Evolutionary conservation across 2,888 invertebrate genomes (phyloP).

Genomic region (Drosophila barbarae): DNA sequence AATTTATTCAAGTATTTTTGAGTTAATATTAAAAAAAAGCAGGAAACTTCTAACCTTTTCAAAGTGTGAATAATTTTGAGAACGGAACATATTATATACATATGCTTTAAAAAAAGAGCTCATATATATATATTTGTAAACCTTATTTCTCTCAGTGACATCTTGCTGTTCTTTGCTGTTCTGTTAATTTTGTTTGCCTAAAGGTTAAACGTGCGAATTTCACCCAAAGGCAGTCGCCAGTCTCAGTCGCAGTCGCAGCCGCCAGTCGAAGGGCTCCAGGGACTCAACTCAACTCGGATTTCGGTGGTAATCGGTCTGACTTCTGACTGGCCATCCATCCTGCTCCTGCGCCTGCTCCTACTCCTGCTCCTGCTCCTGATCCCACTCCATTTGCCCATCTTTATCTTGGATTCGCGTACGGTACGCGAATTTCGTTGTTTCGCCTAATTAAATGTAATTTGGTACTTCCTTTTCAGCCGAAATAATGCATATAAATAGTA

Average conservation of each 20-base stretch:
- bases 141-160: constrained; percentile 9
- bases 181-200: constrained; percentile 63
- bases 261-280: constrained; percentile 34
- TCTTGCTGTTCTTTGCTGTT: constrained; percentile 43
- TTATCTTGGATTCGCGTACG: constrained; percentile 58
- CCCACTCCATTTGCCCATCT: constrained; percentile 31
- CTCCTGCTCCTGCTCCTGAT: constrained; percentile 34
- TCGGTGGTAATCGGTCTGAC: constrained; percentile 76
- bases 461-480: constrained; percentile 78
- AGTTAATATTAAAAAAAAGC: neutral
- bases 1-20: no score
- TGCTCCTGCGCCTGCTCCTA: constrained; percentile 16
- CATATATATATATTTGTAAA: no score
- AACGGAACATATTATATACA: neutral
- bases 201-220: constrained; percentile 78
- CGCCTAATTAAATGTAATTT: constrained; percentile 79
- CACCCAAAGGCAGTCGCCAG: constrained; percentile 60
- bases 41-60: neutral
- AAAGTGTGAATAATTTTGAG: neutral
- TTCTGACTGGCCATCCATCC: constrained; percentile 57
- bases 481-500: constrained; percentile 76
- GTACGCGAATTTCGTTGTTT: constrained; percentile 70
- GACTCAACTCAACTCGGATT: constrained; percentile 34
- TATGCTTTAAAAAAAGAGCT: neutral
- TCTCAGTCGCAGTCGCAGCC: constrained; percentile 30